A percentile compares a stretch with the other conserved stretches of the same genome.
Conservation (phyloP, 1,140 invertebrate genomes). For the Bombus terrestris region DNA sequence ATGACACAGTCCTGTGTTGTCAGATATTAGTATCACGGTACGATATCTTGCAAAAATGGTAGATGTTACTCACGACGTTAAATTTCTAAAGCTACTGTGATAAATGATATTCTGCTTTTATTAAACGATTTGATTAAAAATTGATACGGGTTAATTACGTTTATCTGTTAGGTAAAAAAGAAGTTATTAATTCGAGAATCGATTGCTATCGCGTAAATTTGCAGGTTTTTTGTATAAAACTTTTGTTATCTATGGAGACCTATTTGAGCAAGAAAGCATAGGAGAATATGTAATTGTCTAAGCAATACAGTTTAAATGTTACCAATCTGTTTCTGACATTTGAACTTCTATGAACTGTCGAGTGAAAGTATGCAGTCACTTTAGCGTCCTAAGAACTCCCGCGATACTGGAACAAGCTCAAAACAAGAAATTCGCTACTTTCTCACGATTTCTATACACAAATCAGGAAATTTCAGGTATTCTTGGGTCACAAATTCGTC, state of each 20-base stretch:
- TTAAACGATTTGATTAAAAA: not conserved
- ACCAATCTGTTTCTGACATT: constrained; percentile 55
- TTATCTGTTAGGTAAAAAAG: not conserved
- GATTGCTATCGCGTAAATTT: not conserved
- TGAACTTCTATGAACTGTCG: constrained; percentile 55
- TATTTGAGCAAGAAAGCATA: constrained; percentile 38
- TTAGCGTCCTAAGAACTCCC: constrained; percentile 21
- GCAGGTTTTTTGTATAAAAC: not conserved
- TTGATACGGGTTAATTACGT: too few species aligned
- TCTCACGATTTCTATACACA: constrained; percentile 3
- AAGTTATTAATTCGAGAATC: not conserved
- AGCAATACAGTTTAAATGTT: constrained; percentile 57
- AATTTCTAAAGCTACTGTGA: too few species aligned
- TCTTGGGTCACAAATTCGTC: not conserved
- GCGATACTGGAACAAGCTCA: constrained; percentile 11
- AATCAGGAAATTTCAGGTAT: not conserved
- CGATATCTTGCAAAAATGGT: not conserved
- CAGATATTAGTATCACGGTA: not conserved
- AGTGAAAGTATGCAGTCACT: constrained; percentile 55
- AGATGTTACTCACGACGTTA: not conserved
- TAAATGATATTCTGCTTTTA: not conserved
- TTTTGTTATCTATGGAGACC: not conserved
- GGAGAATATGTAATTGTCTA: constrained; percentile 20
- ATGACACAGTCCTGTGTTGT: not conserved
- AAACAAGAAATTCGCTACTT: constrained; percentile 4